These are phyloP conservation scores for Calliopsis andreniformis DNA, from an alignment of 1,140 invertebrate genomes.

Conservation along the genomic window DNA sequence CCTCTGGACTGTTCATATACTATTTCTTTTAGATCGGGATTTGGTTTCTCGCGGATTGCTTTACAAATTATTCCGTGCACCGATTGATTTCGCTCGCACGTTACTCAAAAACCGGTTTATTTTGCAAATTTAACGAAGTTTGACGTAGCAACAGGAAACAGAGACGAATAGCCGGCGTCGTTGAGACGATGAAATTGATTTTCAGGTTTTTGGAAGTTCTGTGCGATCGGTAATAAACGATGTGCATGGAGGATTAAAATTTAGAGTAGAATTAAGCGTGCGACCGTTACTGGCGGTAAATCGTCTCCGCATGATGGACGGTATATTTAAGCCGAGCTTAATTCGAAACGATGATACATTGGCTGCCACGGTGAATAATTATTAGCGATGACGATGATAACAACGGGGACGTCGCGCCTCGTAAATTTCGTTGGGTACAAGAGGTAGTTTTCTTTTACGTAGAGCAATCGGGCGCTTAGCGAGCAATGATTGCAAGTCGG, in stretches of 20 bases:
- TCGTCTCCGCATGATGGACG: conserved; percentile 16
- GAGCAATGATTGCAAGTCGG: too few relatives aligned
- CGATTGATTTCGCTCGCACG: too few relatives aligned
- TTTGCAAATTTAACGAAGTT: not conserved
- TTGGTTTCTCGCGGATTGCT: not conserved
- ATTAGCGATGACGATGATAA: conserved; percentile 36
- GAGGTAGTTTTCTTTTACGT: not conserved
- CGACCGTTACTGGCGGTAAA: not conserved
- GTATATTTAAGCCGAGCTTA: conserved; percentile 36
- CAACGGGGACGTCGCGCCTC: not conserved
- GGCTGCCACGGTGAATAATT: conserved; percentile 31
- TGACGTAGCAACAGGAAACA: too few relatives aligned
- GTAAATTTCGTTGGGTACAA: not conserved
- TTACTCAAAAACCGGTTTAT: too few relatives aligned
- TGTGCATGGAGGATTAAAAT: conserved; percentile 15
- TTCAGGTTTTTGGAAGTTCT: not conserved
- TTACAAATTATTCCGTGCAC: not conserved
- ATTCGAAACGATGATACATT: conserved; percentile 39
- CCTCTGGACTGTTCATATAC: not conserved
- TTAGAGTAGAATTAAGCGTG: conserved; percentile 23
- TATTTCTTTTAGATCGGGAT: not conserved
- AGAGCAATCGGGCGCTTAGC: too few relatives aligned
- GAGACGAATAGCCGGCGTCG: not conserved
- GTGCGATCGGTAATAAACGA: not conserved
- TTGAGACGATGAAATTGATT: not conserved